These are phyloP conservation scores for Neoaliturus tenellus DNA, from an alignment of 2,888 invertebrate genomes.

Conservation along the genomic window DNA sequence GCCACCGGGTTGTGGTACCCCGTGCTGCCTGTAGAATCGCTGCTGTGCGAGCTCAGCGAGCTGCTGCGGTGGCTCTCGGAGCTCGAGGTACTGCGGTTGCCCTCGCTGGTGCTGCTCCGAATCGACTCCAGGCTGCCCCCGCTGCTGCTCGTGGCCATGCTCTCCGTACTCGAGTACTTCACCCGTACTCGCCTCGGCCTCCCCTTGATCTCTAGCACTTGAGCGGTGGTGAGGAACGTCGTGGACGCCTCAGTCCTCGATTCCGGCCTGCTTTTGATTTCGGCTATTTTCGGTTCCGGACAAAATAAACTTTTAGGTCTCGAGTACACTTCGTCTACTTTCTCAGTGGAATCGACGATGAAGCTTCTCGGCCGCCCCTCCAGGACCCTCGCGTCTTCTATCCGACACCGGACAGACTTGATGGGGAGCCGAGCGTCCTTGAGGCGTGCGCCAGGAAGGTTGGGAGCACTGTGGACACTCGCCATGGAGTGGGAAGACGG, in stretches of 20 bases:
- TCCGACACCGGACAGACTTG: constrained; percentile 73
- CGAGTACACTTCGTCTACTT: constrained; percentile 17
- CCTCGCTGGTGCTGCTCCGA: constrained; percentile 91
- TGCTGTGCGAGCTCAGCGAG: constrained; percentile 90
- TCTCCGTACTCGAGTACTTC: constrained; percentile 88
- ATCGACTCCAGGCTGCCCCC: constrained; percentile 93
- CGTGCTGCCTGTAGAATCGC: constrained; percentile 74
- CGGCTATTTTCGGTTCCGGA: constrained; percentile 44
- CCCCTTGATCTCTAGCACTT: constrained; percentile 79
- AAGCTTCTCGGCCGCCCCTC: constrained; percentile 55
- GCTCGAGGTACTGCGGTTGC: constrained; percentile 89
- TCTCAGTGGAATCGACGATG: constrained; percentile 12
- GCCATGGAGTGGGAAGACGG: constrained; percentile 76
- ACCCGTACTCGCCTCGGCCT: constrained; percentile 76
- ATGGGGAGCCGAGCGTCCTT: constrained; percentile 85
- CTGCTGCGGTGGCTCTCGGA: constrained; percentile 90
- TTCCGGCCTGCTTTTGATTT: constrained; percentile 50
- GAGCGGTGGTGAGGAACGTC: constrained; percentile 42
- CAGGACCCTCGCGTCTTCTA: constrained; percentile 54
- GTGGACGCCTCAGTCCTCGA: constrained; percentile 28
- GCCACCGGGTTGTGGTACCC: constrained; percentile 61
- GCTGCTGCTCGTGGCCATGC: constrained; percentile 88
- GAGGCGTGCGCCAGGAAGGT: constrained; percentile 72
- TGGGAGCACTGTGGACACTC: constrained; percentile 85
- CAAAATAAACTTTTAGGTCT: constrained; percentile 52